A percentile compares a stretch with the other conserved stretches of the same genome.
phyloP scores from a whole-genome alignment of 2,797 vertebrate species.

The Pelodytes ibericus region DNA sequence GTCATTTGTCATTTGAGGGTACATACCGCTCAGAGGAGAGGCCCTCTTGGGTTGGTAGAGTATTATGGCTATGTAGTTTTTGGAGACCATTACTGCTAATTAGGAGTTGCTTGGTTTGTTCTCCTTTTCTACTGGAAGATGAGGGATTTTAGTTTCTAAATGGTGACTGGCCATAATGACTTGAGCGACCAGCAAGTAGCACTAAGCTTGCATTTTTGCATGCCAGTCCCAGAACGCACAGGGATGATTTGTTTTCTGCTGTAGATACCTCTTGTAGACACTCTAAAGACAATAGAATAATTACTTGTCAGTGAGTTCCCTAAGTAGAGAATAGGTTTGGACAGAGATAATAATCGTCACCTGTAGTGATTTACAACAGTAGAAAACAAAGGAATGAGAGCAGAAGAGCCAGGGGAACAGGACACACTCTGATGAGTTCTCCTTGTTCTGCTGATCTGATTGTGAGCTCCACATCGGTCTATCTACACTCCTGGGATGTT shows the following conservation, averaged over 20 bases:
- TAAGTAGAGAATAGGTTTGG: not conserved
- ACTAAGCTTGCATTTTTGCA: not conserved
- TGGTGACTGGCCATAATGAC: not conserved
- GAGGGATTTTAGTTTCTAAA: no score
- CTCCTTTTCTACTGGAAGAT: not conserved
- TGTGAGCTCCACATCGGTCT: constrained; percentile 8
- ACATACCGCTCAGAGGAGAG: no score
- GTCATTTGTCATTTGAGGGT: no score
- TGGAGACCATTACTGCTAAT: no score
- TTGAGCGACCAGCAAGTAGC: not conserved
- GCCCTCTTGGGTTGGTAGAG: no score
- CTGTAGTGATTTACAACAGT: constrained; percentile 44
- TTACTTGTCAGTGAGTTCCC: constrained; percentile 3
- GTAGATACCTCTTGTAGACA: not conserved
- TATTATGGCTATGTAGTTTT: not conserved
- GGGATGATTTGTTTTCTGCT: not conserved
- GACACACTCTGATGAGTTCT: constrained; percentile 4
- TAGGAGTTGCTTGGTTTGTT: not conserved
- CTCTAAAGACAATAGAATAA: constrained; percentile 32
- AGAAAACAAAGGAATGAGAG: constrained; percentile 1
- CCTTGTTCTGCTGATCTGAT: constrained; percentile 26
- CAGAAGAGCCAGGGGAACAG: not conserved
- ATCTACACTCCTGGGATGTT: not conserved
- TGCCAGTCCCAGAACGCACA: not conserved
- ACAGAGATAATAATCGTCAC: constrained; percentile 25